These are phyloP conservation scores for Smithornis capensis DNA, from an alignment of 2,113 vertebrate species.

Conservation along the genomic window DNA sequence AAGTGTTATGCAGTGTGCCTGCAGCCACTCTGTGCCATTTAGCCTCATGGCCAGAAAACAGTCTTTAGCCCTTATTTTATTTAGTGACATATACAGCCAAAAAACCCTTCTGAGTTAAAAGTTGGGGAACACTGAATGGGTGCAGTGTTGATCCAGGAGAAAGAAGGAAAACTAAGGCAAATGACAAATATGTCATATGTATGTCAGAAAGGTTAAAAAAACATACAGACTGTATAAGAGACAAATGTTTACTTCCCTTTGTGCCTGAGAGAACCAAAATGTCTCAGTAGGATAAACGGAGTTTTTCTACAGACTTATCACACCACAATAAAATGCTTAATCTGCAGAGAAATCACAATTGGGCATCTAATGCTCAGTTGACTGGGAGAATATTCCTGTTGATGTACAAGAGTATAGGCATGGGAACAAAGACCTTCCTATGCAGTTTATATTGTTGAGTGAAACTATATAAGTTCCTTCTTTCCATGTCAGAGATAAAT, in stretches of 20 bases:
- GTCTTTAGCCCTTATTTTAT: background rate
- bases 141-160: background rate
- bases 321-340: background rate
- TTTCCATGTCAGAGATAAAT: background rate
- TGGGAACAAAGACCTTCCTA: background rate
- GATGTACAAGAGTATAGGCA: background rate
- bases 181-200: background rate
- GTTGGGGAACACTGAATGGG: background rate
- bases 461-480: background rate
- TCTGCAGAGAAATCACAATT: conserved; percentile 17
- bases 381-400: conserved; percentile 8
- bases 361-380: background rate
- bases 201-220: conserved; percentile 34
- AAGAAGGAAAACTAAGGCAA: conserved; percentile 28
- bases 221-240: background rate
- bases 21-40: background rate
- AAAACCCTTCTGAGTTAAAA: conserved; percentile 1
- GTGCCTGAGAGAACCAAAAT: background rate
- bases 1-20: background rate
- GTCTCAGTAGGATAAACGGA: background rate
- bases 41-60: background rate
- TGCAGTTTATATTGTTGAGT: background rate
- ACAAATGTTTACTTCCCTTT: conserved; percentile 25
- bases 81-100: background rate
- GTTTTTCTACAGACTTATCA: conserved; percentile 41